Percentiles rank a stretch among this genome's conserved stretches.
Conservation (phyloP, 2,797 vertebrate genomes). For the Crax fasciolata region DNA sequence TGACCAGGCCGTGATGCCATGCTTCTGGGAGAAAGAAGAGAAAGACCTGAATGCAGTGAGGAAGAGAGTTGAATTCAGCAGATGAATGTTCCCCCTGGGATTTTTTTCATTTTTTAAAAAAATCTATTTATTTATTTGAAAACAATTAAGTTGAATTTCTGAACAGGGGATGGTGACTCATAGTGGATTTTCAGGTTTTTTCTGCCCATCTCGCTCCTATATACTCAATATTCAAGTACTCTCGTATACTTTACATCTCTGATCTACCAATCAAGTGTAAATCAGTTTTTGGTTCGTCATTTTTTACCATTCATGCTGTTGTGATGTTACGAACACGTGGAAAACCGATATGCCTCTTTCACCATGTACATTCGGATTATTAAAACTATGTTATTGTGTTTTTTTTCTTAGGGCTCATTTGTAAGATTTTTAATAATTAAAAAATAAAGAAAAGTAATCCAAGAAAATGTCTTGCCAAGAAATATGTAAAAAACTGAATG, state of each 20-base stretch:
- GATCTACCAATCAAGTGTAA: background rate
- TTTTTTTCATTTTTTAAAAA: background rate
- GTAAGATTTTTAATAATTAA: slow-evolving; percentile 6
- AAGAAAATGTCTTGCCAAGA: background rate
- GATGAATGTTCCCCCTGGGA: no score
- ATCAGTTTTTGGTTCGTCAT: slow-evolving; percentile 1
- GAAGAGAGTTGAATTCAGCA: background rate
- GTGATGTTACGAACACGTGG: background rate
- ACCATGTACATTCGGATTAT: background rate
- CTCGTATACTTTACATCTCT: background rate
- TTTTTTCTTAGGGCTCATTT: slow-evolving; percentile 13
- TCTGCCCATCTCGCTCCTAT: background rate
- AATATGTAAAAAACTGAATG: background rate
- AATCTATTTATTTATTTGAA: background rate
- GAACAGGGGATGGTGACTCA: background rate
- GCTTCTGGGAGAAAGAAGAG: background rate
- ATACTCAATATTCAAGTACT: background rate
- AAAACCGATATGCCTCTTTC: background rate
- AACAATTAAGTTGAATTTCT: background rate
- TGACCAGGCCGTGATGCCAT: accelerated
- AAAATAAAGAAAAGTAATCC: slow-evolving; percentile 4
- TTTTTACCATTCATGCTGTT: background rate
- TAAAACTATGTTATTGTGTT: background rate
- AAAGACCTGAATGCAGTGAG: background rate
- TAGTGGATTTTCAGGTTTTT: background rate